Evolutionary conservation across 1,140 invertebrate species (phyloP).

Genomic region (Diachasma alloeum): DNA sequence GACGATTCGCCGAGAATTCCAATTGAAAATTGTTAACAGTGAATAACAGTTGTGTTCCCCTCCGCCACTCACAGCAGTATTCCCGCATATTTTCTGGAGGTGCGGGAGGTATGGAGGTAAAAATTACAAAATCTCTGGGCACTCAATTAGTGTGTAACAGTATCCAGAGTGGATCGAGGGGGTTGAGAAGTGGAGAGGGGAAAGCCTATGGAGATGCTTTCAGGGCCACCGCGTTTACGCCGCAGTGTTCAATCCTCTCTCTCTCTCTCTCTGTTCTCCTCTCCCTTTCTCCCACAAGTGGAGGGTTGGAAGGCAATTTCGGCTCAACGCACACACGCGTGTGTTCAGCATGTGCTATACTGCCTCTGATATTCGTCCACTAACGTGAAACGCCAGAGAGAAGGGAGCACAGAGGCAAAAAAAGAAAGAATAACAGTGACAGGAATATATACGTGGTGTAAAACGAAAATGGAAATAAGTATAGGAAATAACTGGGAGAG

Average conservation of each 20-base stretch:
- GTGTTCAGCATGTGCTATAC: slow-evolving; percentile 6
- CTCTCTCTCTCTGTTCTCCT: not conserved
- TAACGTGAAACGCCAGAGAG: slow-evolving; percentile 8
- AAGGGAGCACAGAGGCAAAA: slow-evolving; percentile 19
- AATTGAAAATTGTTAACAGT: too few species aligned
- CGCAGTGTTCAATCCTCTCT: not conserved
- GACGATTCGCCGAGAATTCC: too few species aligned
- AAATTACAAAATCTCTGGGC: slow-evolving; percentile 4
- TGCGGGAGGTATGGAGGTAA: not conserved
- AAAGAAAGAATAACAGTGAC: slow-evolving; percentile 2
- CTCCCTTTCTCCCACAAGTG: not conserved
- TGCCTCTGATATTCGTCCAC: slow-evolving; percentile 14
- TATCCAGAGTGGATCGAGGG: not conserved
- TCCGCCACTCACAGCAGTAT: too few species aligned
- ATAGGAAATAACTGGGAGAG: slow-evolving; percentile 2
- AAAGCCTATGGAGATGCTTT: not conserved
- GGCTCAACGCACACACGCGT: not conserved
- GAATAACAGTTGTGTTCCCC: too few species aligned
- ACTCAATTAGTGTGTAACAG: slow-evolving; percentile 15
- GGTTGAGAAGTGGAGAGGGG: not conserved
- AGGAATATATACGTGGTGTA: slow-evolving; percentile 10
- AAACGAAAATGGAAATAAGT: slow-evolving; percentile 14
- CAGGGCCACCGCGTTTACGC: slow-evolving; percentile 15
- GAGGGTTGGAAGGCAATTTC: not conserved
- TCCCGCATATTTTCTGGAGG: not conserved